phyloP scores from a whole-genome alignment of 1,140 invertebrate genomes.

The Meloidogyne floridensis region DNA sequence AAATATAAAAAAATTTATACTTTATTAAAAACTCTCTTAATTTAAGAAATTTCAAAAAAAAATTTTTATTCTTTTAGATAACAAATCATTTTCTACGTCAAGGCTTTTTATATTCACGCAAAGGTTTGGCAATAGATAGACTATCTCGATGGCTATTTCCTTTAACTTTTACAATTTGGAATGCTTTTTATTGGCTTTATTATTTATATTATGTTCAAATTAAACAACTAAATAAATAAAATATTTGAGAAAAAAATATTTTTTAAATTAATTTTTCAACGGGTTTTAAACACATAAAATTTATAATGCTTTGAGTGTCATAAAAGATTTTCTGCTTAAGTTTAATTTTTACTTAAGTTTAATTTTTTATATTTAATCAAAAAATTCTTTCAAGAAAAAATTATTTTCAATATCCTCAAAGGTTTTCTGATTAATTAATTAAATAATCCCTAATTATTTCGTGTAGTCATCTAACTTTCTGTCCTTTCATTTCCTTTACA shows the following conservation, averaged over 20 bases:
- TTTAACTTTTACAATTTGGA: conserved; percentile 27
- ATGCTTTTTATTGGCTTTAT: conserved; percentile 27
- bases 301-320: too few relatives aligned
- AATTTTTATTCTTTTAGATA: background rate
- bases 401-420: too few relatives aligned
- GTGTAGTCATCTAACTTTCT: too few relatives aligned
- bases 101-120: conserved; percentile 13
- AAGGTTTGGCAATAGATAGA: conserved; percentile 21
- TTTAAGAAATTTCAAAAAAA: background rate
- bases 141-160: conserved; percentile 20
- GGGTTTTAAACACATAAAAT: too few relatives aligned
- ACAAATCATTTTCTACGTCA: conserved; percentile 25
- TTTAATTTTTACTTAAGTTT: too few relatives aligned
- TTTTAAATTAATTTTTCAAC: too few relatives aligned
- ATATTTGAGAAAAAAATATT: background rate
- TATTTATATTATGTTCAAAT: conserved; percentile 21
- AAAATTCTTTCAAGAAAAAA: too few relatives aligned
- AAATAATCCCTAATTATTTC: too few relatives aligned
- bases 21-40: background rate
- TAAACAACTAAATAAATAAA: background rate
- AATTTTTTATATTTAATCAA: too few relatives aligned
- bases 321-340: too few relatives aligned
- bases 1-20: background rate
- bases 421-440: too few relatives aligned
- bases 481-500: too few relatives aligned